These are phyloP conservation scores for Hemicordylus capensis DNA, from an alignment of 2,113 vertebrate genomes.

Conservation along the genomic window DNA sequence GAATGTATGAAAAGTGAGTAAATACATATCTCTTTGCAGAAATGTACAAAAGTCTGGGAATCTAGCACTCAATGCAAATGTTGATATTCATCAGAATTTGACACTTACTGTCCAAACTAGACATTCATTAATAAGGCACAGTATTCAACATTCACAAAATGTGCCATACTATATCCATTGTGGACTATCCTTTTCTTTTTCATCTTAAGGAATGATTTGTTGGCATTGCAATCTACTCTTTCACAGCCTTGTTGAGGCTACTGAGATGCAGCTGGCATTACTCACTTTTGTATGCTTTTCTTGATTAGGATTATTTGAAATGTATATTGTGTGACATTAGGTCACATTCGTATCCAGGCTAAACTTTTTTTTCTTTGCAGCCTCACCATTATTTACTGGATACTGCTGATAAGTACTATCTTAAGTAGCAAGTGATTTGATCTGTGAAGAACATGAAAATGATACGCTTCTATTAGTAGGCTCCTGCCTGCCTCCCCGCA, in stretches of 20 bases:
- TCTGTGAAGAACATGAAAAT: conserved; percentile 63
- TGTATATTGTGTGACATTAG: conserved; percentile 71
- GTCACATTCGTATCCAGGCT: conserved; percentile 68
- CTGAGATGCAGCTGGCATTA: not conserved
- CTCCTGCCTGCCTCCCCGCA: too few species aligned
- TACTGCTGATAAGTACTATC: conserved; percentile 74
- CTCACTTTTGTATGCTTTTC: not conserved
- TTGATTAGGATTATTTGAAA: conserved; percentile 64
- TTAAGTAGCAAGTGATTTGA: conserved; percentile 69
- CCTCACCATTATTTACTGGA: conserved; percentile 73
- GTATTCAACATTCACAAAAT: not conserved
- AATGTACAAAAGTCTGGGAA: too few species aligned
- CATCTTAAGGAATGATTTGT: not conserved
- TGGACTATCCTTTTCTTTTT: too few species aligned
- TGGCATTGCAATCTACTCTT: not conserved
- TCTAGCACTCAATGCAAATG: too few species aligned
- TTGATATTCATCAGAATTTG: too few species aligned
- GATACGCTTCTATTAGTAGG: conserved; percentile 51
- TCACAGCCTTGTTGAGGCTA: not conserved
- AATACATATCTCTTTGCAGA: too few species aligned
- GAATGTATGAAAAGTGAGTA: too few species aligned
- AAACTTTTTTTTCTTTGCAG: conserved; percentile 72
- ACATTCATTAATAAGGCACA: not conserved
- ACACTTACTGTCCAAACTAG: too few species aligned
- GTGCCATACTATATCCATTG: not conserved